Evolutionary conservation across 2,113 vertebrate genomes (phyloP).

Genomic region (Alexandromys fortis): DNA sequence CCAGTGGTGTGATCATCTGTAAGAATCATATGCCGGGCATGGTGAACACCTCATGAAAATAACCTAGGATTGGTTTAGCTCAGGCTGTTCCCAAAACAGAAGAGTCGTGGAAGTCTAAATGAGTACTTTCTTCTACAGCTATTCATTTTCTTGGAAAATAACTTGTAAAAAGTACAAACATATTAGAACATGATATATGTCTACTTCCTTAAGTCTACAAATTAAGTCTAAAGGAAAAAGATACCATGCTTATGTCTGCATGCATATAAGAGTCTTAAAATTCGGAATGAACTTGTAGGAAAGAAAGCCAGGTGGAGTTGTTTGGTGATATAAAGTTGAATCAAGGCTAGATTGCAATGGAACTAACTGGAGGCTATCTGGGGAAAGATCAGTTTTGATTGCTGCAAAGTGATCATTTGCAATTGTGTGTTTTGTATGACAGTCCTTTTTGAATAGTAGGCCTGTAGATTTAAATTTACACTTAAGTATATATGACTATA

Average conservation of each 20-base stretch:
- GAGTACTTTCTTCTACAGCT: background rate
- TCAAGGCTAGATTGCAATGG: background rate
- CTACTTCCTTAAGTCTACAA: background rate
- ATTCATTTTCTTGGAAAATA: background rate
- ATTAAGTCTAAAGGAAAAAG: background rate
- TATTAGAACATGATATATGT: background rate
- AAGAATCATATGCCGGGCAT: background rate
- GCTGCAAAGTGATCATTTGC: background rate
- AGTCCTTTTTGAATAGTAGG: background rate
- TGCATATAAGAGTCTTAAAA: background rate
- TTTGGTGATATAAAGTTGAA: too few species aligned
- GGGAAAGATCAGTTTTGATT: background rate
- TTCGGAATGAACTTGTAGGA: background rate
- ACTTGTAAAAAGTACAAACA: background rate
- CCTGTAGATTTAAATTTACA: accelerated
- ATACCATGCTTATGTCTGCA: accelerated
- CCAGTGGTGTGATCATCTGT: background rate
- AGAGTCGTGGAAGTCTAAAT: background rate
- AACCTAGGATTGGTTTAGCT: background rate
- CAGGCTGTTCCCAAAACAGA: background rate
- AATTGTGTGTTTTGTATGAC: background rate
- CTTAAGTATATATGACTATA: background rate
- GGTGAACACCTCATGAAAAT: background rate
- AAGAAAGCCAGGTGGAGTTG: background rate
- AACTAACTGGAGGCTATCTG: background rate